Percentiles rank a stretch among this genome's conserved stretches.
These are phyloP conservation scores for Oreocharis arfaki DNA, from an alignment of 2,113 vertebrate species.

Conservation along the genomic window DNA sequence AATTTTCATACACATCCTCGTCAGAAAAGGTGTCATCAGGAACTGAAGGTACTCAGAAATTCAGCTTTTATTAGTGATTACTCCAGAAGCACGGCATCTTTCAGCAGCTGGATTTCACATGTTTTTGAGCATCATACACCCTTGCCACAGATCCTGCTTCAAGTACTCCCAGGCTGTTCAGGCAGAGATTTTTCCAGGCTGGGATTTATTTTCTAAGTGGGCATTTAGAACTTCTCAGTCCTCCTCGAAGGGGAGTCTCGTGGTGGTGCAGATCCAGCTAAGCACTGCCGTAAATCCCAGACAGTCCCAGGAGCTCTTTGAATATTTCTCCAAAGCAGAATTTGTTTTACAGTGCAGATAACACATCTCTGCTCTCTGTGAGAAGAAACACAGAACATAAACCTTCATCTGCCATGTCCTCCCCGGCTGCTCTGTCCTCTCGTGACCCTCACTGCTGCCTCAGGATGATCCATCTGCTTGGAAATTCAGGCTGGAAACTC, in stretches of 20 bases:
- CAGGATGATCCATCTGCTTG: not conserved
- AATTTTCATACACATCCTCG: not conserved
- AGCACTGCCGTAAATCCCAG: not conserved
- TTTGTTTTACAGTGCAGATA: not conserved
- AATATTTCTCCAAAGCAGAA: not conserved
- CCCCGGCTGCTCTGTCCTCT: not conserved
- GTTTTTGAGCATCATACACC: not conserved
- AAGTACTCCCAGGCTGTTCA: not conserved
- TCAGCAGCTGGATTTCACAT: not conserved
- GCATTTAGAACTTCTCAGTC: not conserved
- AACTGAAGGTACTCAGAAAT: not conserved
- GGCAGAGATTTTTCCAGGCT: not conserved
- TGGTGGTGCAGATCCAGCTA: not conserved
- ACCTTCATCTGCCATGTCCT: not conserved
- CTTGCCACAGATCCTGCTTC: accelerated
- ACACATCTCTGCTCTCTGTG: not conserved
- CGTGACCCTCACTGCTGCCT: not conserved
- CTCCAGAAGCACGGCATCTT: not conserved
- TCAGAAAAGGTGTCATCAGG: not conserved
- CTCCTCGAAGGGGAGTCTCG: accelerated
- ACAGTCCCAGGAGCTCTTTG: not conserved
- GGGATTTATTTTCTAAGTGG: not conserved
- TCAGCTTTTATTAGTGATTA: not conserved
- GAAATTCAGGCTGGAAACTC: not conserved
- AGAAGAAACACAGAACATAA: not conserved